Percentiles rank a stretch among this genome's conserved stretches.
phyloP scores from a whole-genome alignment of 2,797 vertebrate genomes.

The Mormyrus proboscirostris region DNA sequence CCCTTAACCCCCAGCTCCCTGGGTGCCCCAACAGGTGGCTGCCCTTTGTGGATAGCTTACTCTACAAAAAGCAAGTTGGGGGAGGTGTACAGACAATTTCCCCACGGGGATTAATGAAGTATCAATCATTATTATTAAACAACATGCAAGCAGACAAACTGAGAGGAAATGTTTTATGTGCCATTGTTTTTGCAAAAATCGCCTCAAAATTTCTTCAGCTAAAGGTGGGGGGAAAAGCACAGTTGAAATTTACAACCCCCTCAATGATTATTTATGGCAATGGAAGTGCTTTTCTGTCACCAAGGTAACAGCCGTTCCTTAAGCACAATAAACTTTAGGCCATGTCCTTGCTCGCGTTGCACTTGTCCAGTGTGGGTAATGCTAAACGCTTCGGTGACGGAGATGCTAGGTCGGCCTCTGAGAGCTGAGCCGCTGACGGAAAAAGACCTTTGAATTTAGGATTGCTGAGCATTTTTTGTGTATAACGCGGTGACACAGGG shows the following conservation, averaged over 20 bases:
- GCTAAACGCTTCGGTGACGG: neutral
- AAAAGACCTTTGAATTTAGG: neutral
- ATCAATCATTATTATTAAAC: neutral
- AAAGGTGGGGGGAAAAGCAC: neutral
- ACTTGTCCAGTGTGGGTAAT: no score
- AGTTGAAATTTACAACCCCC: slow-evolving; percentile 40
- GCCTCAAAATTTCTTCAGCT: neutral
- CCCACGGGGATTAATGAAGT: no score
- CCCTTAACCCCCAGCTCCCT: no score
- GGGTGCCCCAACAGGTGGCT: no score
- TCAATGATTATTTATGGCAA: slow-evolving; percentile 57
- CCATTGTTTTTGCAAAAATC: neutral
- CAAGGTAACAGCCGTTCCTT: slow-evolving; percentile 65
- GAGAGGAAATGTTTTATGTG: neutral
- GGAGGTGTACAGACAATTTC: no score
- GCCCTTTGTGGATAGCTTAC: no score
- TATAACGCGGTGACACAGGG: slow-evolving; percentile 21
- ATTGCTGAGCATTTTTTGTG: neutral
- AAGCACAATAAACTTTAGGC: slow-evolving; percentile 46
- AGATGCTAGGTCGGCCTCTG: neutral
- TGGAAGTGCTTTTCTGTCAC: slow-evolving; percentile 55
- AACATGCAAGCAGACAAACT: neutral
- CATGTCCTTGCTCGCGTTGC: slow-evolving; percentile 39
- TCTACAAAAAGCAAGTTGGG: no score
- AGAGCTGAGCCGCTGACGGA: neutral